Evolutionary conservation across 2,797 vertebrate species (phyloP).

Genomic region (Lepus townsendii): DNA sequence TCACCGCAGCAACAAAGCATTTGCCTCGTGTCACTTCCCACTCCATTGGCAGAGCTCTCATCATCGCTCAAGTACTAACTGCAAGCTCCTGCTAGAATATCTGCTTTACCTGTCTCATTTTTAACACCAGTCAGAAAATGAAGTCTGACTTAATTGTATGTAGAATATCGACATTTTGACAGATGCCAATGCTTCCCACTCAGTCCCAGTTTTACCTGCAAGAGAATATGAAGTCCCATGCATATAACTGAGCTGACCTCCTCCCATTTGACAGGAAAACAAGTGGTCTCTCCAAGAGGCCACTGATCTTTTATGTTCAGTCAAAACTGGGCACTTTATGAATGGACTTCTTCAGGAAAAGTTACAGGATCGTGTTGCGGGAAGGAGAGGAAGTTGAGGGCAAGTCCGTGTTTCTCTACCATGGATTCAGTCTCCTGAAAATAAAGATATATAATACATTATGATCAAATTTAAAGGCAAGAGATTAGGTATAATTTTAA

Average conservation of each 20-base stretch:
- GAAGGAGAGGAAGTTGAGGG: neutral
- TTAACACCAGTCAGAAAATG: conserved; percentile 16
- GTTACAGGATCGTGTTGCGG: neutral
- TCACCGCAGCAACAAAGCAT: neutral
- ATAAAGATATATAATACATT: neutral
- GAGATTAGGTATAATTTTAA: neutral
- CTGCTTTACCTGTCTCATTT: conserved; percentile 50
- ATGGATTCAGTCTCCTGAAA: neutral
- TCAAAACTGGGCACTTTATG: neutral
- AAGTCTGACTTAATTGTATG: conserved; percentile 50
- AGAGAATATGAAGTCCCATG: neutral
- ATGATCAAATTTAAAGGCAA: neutral
- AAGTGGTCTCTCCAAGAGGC: neutral
- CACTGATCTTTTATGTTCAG: neutral
- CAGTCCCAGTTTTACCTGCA: neutral
- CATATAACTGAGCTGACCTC: neutral
- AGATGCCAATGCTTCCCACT: conserved; percentile 11
- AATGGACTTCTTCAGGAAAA: conserved; percentile 25
- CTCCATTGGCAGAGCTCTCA: neutral
- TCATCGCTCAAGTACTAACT: neutral
- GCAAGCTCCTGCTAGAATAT: neutral
- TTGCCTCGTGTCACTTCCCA: accelerated
- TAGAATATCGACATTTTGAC: conserved; percentile 58
- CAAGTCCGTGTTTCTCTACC: neutral
- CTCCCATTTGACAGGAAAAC: conserved; percentile 17